A percentile compares a stretch with the other conserved stretches of the same genome.
Evolutionary conservation across 2,797 vertebrate genomes (phyloP).

Genomic region (Melanotaenia parkinsoni): DNA sequence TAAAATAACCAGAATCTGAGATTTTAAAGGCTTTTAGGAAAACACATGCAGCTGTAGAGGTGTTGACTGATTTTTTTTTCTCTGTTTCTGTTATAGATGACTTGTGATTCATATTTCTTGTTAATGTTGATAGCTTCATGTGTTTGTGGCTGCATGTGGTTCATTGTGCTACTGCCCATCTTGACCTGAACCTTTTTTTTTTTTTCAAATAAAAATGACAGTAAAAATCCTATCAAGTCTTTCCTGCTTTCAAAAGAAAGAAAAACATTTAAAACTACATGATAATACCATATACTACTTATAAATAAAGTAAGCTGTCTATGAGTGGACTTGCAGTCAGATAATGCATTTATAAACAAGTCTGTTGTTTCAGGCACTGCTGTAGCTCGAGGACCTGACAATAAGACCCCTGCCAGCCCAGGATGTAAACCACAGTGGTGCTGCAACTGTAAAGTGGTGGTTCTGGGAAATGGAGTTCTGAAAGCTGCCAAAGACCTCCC

Average conservation of each 20-base stretch:
- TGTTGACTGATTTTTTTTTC: too few relatives aligned
- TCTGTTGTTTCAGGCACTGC: conserved; percentile 75
- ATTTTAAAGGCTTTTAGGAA: too few relatives aligned
- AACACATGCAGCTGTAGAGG: too few relatives aligned
- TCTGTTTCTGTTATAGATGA: neutral
- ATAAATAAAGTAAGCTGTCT: too few relatives aligned
- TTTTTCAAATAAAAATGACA: neutral
- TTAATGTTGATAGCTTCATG: neutral
- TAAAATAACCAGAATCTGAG: too few relatives aligned
- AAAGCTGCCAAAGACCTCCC: conserved; percentile 89
- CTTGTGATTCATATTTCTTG: neutral
- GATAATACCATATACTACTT: too few relatives aligned
- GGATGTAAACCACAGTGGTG: conserved; percentile 93
- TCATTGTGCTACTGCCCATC: neutral
- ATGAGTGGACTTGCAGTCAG: neutral
- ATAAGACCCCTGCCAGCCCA: conserved; percentile 76
- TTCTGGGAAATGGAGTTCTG: conserved; percentile 93
- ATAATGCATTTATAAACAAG: conserved; percentile 5
- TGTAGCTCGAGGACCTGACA: conserved; percentile 81
- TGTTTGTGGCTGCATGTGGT: neutral
- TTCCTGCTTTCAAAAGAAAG: neutral
- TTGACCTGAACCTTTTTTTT: neutral
- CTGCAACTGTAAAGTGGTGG: conserved; percentile 95
- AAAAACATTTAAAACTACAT: neutral
- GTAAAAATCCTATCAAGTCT: neutral